Evolutionary conservation across 2,888 invertebrate species (phyloP).

Genomic region (Philonicus albiceps): DNA sequence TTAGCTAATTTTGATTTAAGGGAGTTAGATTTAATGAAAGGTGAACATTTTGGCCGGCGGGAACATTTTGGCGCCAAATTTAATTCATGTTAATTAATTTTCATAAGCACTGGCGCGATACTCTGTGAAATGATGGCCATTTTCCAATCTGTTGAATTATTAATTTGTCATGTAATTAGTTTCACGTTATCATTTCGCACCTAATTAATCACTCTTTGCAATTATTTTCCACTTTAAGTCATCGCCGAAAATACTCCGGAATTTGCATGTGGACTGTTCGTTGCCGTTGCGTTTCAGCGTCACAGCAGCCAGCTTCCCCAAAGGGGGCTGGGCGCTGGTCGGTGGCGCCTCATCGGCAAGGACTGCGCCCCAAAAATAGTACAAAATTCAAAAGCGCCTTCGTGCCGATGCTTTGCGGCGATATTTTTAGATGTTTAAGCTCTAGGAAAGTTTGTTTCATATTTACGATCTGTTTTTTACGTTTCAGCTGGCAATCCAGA

Average conservation of each 20-base stretch:
- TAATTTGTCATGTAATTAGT: constrained; percentile 26
- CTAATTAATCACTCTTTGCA: constrained; percentile 24
- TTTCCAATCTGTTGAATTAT: constrained; percentile 38
- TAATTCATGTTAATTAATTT: constrained; percentile 31
- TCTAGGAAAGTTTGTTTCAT: background rate
- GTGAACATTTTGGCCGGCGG: background rate
- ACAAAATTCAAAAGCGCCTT: background rate
- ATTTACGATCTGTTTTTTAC: constrained; percentile 5
- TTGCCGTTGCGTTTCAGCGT: background rate
- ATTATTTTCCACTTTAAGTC: constrained; percentile 32
- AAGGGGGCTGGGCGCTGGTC: background rate
- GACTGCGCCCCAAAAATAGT: background rate
- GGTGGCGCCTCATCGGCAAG: background rate
- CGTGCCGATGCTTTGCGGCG: constrained; percentile 1
- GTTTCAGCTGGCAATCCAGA: constrained; percentile 43
- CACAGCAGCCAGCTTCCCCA: background rate
- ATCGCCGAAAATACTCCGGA: background rate
- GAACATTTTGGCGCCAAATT: background rate
- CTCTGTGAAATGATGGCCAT: background rate
- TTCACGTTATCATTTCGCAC: constrained; percentile 27
- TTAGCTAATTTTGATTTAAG: background rate
- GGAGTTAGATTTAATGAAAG: background rate
- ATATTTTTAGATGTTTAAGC: constrained; percentile 44
- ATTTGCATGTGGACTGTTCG: background rate
- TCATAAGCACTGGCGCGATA: background rate